Percentiles rank a stretch among this genome's conserved stretches.
Conservation (phyloP, 2,888 invertebrate species). For the Timandra comae region DNA sequence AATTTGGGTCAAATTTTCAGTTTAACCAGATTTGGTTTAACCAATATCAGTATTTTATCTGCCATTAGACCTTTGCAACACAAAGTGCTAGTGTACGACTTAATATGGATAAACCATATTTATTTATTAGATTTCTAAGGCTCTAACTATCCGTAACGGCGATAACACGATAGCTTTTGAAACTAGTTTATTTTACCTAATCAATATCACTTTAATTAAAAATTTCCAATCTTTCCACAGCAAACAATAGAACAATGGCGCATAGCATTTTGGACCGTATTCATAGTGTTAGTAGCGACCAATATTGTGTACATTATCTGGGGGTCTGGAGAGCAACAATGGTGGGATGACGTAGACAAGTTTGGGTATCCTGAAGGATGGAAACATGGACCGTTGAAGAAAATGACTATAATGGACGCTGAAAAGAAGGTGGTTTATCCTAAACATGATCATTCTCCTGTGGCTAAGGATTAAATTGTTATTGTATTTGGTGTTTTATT, state of each 20-base stretch:
- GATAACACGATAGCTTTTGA: too few relatives aligned
- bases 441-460: slow-evolving; percentile 59
- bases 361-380: slow-evolving; percentile 57
- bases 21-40: too few relatives aligned
- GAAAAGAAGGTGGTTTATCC: slow-evolving; percentile 58
- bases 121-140: too few relatives aligned
- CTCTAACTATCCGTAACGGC: too few relatives aligned
- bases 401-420: slow-evolving; percentile 30
- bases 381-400: slow-evolving; percentile 52
- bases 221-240: slow-evolving; percentile 51
- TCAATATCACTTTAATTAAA: too few relatives aligned
- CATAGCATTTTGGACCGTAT: slow-evolving; percentile 86
- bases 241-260: slow-evolving; percentile 83
- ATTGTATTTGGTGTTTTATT: too few relatives aligned
- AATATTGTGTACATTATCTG: slow-evolving; percentile 82
- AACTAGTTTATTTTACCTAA: too few relatives aligned
- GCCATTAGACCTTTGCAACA: too few relatives aligned
- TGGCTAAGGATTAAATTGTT: slow-evolving; percentile 38
- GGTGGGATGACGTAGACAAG: slow-evolving; percentile 82
- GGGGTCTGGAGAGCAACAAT: slow-evolving; percentile 85
- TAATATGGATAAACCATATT: too few relatives aligned
- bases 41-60: too few relatives aligned
- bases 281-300: slow-evolving; percentile 79
- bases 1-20: too few relatives aligned
- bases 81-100: too few relatives aligned